Conservation (phyloP, 2,113 vertebrate genomes). For the Tragelaphus imberbis region DNA sequence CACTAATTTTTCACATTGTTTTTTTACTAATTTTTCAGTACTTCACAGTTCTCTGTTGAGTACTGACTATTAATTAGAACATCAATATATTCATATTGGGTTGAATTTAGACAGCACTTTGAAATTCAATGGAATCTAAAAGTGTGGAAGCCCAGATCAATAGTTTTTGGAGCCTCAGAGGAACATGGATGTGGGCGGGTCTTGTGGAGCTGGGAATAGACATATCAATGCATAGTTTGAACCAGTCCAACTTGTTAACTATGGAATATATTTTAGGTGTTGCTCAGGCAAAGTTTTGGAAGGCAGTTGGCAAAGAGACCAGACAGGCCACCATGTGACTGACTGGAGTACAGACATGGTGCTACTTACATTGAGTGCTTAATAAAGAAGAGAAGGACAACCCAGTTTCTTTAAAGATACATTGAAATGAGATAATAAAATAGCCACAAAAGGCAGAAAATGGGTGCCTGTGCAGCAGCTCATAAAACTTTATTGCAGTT, state of each 20-base stretch:
- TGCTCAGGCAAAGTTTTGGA: neutral
- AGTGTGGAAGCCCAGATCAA: neutral
- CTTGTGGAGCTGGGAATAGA: neutral
- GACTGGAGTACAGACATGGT: neutral
- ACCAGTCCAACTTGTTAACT: neutral
- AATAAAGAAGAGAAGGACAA: neutral
- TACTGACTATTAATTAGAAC: neutral
- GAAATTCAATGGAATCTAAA: neutral
- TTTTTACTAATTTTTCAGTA: neutral
- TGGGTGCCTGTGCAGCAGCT: neutral
- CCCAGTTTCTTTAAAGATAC: neutral
- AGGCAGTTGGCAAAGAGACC: neutral
- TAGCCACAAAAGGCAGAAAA: neutral
- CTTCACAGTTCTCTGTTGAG: neutral
- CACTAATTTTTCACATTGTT: neutral
- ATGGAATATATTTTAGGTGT: neutral
- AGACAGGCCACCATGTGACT: neutral
- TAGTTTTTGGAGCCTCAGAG: neutral
- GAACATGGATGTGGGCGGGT: neutral
- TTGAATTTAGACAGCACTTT: neutral
- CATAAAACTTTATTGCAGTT: neutral
- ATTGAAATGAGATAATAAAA: neutral
- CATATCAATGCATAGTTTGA: neutral
- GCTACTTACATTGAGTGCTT: neutral
- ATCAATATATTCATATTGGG: neutral